phyloP scores from a whole-genome alignment of 2,888 invertebrate species.

The Vanessa cardui region DNA sequence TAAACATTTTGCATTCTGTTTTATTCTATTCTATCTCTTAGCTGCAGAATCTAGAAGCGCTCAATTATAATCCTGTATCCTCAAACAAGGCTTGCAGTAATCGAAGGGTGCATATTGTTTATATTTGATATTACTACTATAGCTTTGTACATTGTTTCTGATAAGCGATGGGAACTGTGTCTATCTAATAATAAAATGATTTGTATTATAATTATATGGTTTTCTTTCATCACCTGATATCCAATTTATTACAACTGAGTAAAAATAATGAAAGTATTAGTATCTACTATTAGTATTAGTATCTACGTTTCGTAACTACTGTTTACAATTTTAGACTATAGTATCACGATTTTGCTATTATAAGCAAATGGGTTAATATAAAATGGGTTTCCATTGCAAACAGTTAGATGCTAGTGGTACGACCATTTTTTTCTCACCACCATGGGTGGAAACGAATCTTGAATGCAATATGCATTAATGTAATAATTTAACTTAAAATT shows the following conservation, averaged over 20 bases:
- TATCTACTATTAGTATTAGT: no score
- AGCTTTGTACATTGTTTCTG: slow-evolving; percentile 88
- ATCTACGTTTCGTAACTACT: no score
- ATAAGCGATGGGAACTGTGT: slow-evolving; percentile 88
- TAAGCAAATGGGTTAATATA: no score
- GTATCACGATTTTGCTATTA: no score
- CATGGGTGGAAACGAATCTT: no score
- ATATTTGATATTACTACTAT: slow-evolving; percentile 84
- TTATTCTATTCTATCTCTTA: slow-evolving; percentile 73
- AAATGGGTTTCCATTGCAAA: no score
- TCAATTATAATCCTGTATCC: slow-evolving; percentile 80
- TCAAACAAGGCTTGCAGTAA: slow-evolving; percentile 81
- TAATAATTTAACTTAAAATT: no score
- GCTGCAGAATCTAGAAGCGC: slow-evolving; percentile 80
- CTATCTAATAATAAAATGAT: slow-evolving; percentile 87
- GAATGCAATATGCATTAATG: no score
- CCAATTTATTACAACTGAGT: not conserved
- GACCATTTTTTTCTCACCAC: no score
- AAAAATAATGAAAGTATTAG: no score
- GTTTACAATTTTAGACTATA: no score
- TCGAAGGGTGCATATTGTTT: slow-evolving; percentile 83
- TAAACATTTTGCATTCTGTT: slow-evolving; percentile 80
- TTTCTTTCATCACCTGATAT: slow-evolving; percentile 47
- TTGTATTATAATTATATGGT: slow-evolving; percentile 83
- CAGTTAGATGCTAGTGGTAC: no score